phyloP scores from a whole-genome alignment of 2,888 invertebrate species.

The Willowsia nigromaculata region DNA sequence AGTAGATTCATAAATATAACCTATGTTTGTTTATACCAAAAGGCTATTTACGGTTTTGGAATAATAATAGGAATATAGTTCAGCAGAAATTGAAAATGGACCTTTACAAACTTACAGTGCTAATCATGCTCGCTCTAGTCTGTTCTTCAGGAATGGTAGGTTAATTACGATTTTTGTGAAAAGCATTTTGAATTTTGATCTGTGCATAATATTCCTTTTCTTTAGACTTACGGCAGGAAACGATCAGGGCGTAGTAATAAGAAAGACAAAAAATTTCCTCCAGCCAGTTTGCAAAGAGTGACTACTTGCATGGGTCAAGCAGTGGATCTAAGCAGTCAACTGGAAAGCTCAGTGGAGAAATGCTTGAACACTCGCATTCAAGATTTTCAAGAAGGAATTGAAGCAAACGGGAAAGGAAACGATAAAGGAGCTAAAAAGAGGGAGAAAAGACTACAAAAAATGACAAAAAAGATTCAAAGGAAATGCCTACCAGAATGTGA shows the following conservation, averaged over 20 bases:
- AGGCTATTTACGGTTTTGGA: no score
- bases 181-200: no score
- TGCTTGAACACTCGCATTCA: slow-evolving; percentile 1
- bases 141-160: no score
- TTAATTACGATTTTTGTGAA: no score
- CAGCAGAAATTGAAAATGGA: no score
- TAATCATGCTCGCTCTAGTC: no score
- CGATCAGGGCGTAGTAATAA: neutral
- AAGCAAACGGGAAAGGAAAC: neutral
- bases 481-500: slow-evolving; percentile 51
- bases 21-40: no score
- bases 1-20: no score
- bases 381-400: neutral
- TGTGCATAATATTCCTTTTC: no score
- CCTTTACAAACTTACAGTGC: no score
- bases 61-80: no score
- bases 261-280: neutral
- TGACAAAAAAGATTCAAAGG: slow-evolving; percentile 19
- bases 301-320: slow-evolving; percentile 24
- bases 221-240: neutral
- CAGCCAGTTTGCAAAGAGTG: neutral
- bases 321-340: neutral
- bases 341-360: slow-evolving; percentile 9
- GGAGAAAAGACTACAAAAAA: neutral
- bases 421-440: neutral